A percentile compares a stretch with the other conserved stretches of the same genome.
Conservation (phyloP, 1,140 invertebrate species). For the Drosophila grimshawi region DNA sequence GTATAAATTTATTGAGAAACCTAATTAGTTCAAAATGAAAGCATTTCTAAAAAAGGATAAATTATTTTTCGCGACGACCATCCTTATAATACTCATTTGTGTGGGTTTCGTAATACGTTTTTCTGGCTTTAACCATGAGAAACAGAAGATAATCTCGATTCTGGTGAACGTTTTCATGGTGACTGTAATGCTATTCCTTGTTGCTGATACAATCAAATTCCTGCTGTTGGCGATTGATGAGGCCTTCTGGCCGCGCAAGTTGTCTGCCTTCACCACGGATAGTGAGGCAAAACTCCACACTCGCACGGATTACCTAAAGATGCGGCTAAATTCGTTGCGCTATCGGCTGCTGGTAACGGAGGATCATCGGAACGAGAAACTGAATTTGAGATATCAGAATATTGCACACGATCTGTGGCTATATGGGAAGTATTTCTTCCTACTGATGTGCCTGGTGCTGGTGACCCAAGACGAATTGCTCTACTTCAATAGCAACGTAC, state of each 20-base stretch:
- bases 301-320: slow-evolving; percentile 33
- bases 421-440: slow-evolving; percentile 49
- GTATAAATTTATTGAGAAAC: neutral
- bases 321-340: slow-evolving; percentile 30
- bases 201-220: slow-evolving; percentile 50
- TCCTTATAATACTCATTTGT: slow-evolving; percentile 10
- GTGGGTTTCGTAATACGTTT: neutral
- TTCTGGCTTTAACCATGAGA: slow-evolving; percentile 51
- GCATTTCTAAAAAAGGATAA: neutral
- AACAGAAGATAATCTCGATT: slow-evolving; percentile 35
- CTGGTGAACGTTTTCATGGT: slow-evolving; percentile 23
- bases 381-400: slow-evolving; percentile 59
- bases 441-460: slow-evolving; percentile 40
- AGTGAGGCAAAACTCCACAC: slow-evolving; percentile 10
- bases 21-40: neutral
- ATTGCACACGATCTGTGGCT: slow-evolving; percentile 57
- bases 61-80: slow-evolving; percentile 10
- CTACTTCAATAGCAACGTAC: slow-evolving; percentile 44
- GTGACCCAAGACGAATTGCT: neutral
- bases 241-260: slow-evolving; percentile 35
- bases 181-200: slow-evolving; percentile 6
- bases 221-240: slow-evolving; percentile 32
- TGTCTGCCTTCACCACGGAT: neutral
- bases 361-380: slow-evolving; percentile 55
- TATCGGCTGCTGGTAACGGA: slow-evolving; percentile 46